These are phyloP conservation scores for Dromococcyx pavoninus DNA, from an alignment of 2,797 vertebrate genomes.

Conservation along the genomic window DNA sequence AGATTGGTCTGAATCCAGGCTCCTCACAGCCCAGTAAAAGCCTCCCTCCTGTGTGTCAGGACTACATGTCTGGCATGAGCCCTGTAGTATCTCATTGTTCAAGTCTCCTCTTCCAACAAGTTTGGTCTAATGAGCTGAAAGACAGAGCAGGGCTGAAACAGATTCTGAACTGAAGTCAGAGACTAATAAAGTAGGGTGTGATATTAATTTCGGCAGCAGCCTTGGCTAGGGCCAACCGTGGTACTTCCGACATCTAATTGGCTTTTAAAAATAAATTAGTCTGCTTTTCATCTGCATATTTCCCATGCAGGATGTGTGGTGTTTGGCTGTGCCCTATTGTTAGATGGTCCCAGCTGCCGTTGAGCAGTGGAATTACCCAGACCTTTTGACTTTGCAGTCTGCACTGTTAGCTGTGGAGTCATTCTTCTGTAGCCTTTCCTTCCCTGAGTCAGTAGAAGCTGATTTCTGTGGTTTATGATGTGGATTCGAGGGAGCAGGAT, in stretches of 20 bases:
- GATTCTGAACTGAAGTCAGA: constrained; percentile 42
- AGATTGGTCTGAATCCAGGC: not conserved
- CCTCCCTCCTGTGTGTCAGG: not conserved
- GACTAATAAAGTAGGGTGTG: constrained; percentile 58
- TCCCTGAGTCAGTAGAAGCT: constrained; percentile 16
- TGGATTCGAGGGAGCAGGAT: constrained; percentile 47
- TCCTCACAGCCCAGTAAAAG: not conserved
- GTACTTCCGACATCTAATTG: constrained; percentile 56
- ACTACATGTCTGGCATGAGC: not conserved
- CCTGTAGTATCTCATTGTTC: not conserved
- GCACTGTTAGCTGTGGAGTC: not conserved
- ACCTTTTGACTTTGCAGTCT: constrained; percentile 51
- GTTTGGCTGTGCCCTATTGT: constrained; percentile 41
- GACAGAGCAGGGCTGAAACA: constrained; percentile 35
- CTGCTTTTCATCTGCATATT: constrained; percentile 38
- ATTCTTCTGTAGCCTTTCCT: constrained; percentile 18
- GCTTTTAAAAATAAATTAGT: constrained; percentile 62
- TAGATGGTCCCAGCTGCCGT: not conserved
- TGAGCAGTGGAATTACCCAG: constrained; percentile 20
- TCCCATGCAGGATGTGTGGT: constrained; percentile 2
- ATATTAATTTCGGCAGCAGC: constrained; percentile 64
- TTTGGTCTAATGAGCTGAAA: constrained; percentile 63
- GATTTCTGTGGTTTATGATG: constrained; percentile 51
- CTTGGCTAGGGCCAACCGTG: constrained; percentile 29
- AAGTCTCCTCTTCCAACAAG: constrained; percentile 21